Conservation (phyloP, 2,888 invertebrate genomes). For the Brenthis ino region DNA sequence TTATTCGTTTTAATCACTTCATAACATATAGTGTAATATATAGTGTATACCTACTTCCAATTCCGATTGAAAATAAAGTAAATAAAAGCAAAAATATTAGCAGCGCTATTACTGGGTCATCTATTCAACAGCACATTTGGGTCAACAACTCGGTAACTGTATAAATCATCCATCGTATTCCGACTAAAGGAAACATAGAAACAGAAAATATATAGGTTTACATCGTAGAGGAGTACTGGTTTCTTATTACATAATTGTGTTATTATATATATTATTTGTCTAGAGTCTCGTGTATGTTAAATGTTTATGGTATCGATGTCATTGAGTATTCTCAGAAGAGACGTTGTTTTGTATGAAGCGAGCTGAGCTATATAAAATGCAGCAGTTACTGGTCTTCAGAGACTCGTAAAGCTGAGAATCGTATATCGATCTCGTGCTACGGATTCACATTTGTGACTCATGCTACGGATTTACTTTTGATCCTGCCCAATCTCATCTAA, state of each 20-base stretch:
- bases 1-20: too few species aligned
- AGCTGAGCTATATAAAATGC: constrained; percentile 31
- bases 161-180: constrained; percentile 3
- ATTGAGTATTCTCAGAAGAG: constrained; percentile 22
- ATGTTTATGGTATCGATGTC: constrained; percentile 7
- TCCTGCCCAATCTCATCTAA: background rate
- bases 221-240: background rate
- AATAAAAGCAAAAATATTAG: constrained; percentile 15
- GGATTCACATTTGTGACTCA: constrained; percentile 20
- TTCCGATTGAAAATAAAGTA: background rate
- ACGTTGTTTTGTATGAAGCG: constrained; percentile 29
- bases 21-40: too few species aligned
- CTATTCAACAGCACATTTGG: constrained; percentile 19
- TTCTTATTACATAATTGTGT: background rate
- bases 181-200: background rate
- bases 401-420: constrained; percentile 29
- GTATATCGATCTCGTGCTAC: constrained; percentile 23
- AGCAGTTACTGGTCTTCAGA: constrained; percentile 28
- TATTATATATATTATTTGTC: background rate
- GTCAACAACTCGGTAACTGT: constrained; percentile 22
- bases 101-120: constrained; percentile 15
- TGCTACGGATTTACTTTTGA: constrained; percentile 22
- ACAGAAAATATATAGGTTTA: constrained; percentile 3
- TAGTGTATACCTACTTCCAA: too few species aligned
- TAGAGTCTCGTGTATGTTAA: background rate